phyloP scores from a whole-genome alignment of 2,888 invertebrate species.

The Phlogophora meticulosa region DNA sequence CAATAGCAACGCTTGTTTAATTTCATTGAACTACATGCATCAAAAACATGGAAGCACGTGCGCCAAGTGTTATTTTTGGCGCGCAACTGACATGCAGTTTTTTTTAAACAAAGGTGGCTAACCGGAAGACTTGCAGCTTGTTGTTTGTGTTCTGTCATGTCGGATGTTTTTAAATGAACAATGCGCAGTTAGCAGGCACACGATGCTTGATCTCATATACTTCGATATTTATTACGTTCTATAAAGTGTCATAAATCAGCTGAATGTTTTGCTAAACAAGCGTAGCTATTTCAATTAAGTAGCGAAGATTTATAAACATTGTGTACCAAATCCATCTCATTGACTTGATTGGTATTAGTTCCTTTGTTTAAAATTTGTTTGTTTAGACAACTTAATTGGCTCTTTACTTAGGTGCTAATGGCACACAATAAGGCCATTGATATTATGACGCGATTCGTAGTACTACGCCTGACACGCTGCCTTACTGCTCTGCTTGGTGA shows the following conservation, averaged over 20 bases:
- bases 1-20: conserved; percentile 27
- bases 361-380: conserved; percentile 51
- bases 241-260: neutral
- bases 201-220: neutral
- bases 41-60: conserved; percentile 59
- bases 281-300: conserved; percentile 15
- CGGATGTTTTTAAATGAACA: conserved; percentile 14
- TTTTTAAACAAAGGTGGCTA: conserved; percentile 65
- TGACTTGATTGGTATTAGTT: conserved; percentile 45
- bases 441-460: conserved; percentile 38
- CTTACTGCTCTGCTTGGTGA: conserved; percentile 15
- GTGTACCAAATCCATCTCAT: conserved; percentile 32
- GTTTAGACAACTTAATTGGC: conserved; percentile 27
- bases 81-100: conserved; percentile 78
- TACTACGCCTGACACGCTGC: conserved; percentile 42
- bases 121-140: conserved; percentile 11
- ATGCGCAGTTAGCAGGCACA: neutral
- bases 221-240: neutral
- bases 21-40: conserved; percentile 36
- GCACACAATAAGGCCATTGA: conserved; percentile 47
- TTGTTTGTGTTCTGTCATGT: conserved; percentile 14
- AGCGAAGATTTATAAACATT: conserved; percentile 23
- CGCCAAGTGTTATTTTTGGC: conserved; percentile 81
- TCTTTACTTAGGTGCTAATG: conserved; percentile 27
- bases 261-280: conserved; percentile 15